phyloP scores from a whole-genome alignment of 2,888 invertebrate species.

The Ectemnius continuus region DNA sequence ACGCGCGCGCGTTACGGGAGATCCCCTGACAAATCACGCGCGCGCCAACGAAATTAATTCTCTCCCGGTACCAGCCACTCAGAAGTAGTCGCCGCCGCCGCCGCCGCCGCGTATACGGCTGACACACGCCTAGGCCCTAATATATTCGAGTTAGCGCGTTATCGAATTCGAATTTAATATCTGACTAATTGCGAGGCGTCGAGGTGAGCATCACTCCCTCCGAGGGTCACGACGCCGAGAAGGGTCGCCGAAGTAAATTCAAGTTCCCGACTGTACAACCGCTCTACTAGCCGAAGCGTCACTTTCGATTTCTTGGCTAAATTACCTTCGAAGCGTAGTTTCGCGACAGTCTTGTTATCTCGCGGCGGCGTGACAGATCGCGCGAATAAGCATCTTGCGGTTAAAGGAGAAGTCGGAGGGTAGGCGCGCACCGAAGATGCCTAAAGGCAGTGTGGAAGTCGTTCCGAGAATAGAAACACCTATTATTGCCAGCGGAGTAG shows the following conservation, averaged over 20 bases:
- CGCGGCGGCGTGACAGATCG: conserved; percentile 56
- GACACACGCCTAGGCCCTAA: too few relatives aligned
- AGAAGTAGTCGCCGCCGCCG: too few relatives aligned
- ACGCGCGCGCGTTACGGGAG: conserved; percentile 8
- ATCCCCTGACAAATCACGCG: conserved; percentile 44
- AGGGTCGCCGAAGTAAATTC: too few relatives aligned
- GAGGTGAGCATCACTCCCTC: too few relatives aligned
- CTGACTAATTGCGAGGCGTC: too few relatives aligned
- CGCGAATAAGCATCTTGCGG: conserved; percentile 61
- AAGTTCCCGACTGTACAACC: too few relatives aligned
- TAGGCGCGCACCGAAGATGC: conserved; percentile 44
- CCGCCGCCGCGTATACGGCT: too few relatives aligned
- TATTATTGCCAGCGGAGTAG: conserved; percentile 47
- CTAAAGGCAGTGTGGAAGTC: conserved; percentile 51
- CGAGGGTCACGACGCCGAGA: too few relatives aligned
- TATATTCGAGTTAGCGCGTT: too few relatives aligned
- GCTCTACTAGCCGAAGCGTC: conserved; percentile 24
- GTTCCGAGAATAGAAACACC: conserved; percentile 54
- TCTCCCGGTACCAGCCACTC: not conserved
- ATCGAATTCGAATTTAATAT: too few relatives aligned
- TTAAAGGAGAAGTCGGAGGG: conserved; percentile 49
- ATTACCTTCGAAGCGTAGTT: conserved; percentile 52
- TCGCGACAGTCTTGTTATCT: conserved; percentile 60
- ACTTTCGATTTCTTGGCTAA: conserved; percentile 58
- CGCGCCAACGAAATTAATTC: conserved; percentile 31